phyloP scores from a whole-genome alignment of 2,113 vertebrate genomes.

The Hylia prasina region DNA sequence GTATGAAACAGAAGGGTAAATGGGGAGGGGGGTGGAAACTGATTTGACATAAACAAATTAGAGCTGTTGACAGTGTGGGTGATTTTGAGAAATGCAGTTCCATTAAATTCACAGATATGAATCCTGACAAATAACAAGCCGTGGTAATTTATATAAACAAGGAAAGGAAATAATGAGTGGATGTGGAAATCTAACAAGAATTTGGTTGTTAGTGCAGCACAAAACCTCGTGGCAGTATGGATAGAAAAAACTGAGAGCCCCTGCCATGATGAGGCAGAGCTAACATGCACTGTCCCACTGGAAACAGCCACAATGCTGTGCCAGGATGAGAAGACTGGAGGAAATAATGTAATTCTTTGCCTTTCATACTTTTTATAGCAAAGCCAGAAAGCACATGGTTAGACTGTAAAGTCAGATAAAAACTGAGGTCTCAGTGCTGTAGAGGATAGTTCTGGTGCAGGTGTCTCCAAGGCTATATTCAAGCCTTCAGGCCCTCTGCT shows the following conservation, averaged over 20 bases:
- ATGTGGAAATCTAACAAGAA: conserved; percentile 14
- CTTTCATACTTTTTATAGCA: not conserved
- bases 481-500: not conserved
- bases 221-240: not conserved
- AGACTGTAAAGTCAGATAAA: not conserved
- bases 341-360: not conserved
- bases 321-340: not conserved
- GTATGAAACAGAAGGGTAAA: conserved; percentile 62
- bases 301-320: not conserved
- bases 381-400: not conserved
- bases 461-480: too few relatives aligned
- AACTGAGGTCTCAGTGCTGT: not conserved
- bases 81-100: conserved; percentile 58
- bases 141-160: conserved; percentile 62
- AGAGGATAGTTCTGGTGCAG: not conserved
- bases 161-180: conserved; percentile 2
- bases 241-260: not conserved
- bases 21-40: not conserved
- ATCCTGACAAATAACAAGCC: conserved; percentile 58
- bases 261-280: not conserved
- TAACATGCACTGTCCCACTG: not conserved
- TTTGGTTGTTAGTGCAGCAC: not conserved
- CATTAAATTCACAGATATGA: conserved; percentile 64
- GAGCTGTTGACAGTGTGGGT: conserved; percentile 67
- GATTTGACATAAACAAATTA: conserved; percentile 65